Conservation (phyloP, 2,797 vertebrate species). For the Coregonus ussuriensis region DNA sequence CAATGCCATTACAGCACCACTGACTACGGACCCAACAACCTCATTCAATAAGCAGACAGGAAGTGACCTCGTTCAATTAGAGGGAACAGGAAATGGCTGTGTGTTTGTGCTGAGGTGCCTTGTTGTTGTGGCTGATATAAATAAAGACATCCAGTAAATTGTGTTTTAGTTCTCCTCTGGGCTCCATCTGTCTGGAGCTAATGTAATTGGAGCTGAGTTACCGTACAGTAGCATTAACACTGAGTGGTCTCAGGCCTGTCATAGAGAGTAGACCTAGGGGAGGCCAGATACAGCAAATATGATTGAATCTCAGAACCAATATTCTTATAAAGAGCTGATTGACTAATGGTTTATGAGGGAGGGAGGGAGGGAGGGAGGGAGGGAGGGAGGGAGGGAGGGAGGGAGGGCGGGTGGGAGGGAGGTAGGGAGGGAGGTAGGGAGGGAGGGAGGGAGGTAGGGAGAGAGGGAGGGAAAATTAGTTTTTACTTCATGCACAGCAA, state of each 20-base stretch:
- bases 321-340: slow-evolving; percentile 22
- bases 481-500: not conserved
- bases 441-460: too few species aligned
- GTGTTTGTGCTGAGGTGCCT: slow-evolving; percentile 7
- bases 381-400: not conserved
- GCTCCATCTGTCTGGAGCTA: slow-evolving; percentile 39
- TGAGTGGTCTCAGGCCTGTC: slow-evolving; percentile 33
- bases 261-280: slow-evolving; percentile 12
- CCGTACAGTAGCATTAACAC: slow-evolving; percentile 28
- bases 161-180: slow-evolving; percentile 39
- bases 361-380: not conserved
- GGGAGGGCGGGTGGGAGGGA: not conserved
- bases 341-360: slow-evolving; percentile 19
- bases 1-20: not conserved
- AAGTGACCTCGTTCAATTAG: slow-evolving; percentile 25
- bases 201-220: slow-evolving; percentile 48
- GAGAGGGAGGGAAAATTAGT: not conserved
- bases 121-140: slow-evolving; percentile 5
- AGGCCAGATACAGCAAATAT: slow-evolving; percentile 1
- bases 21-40: not conserved
- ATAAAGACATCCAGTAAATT: slow-evolving; percentile 33
- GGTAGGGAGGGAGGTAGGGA: not conserved
- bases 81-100: not conserved
- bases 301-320: slow-evolving; percentile 23
- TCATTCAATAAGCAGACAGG: slow-evolving; percentile 21